Evolutionary conservation across 2,888 invertebrate species (phyloP), one percentile per base, ranked within the genome.

Genomic region (Plusia festucae): DNA sequence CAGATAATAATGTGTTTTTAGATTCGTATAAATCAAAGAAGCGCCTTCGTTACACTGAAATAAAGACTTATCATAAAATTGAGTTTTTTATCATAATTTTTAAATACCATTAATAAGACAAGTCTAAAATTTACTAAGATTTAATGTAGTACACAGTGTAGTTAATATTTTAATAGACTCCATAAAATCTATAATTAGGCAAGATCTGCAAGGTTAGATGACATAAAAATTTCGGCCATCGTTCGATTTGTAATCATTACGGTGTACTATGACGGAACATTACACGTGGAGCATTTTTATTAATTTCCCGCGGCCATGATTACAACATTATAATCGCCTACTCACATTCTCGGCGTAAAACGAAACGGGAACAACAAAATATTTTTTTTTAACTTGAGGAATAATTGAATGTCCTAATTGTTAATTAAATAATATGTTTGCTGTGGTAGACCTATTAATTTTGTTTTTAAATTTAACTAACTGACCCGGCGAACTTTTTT

Each of bases 171-270:
- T 20, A 18, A 18, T 18, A 18, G 46, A 11, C 20, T 18, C 3
- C 11, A 49, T 49, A 0, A 49, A 49, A 49, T 18, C 46, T 49
- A 49, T 49, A 49, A 20, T 49, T 46, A 46, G 46, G 18, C 46
- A 9, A 18, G 18, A 20, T 11, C 40, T 0, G 24, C 65, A 69
- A 74, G 74, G 74, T 63, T 30, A 58, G 18, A n/a, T 16, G 51
- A 69, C 73, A 69, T 73, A 73, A 73, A 73, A 73, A 73, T 69
- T 73, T 73, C 62, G 70, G 56, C 20, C 74, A 65, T 49, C 74
- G 70, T 74, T 74, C 70, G 73, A 69, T 73, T 59, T 55, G 49
- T 59, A 55, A 62, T 69, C 55, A 40, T 72, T 52, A 57, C 51
- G 53, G 44, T 30, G 22, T n/a, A 4, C 27, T 30, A 53, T 62